Evolutionary conservation across 1,140 invertebrate species (phyloP), one percentile per base, ranked within the genome.

Genomic region (Tetranychus cinnabarinus): DNA sequence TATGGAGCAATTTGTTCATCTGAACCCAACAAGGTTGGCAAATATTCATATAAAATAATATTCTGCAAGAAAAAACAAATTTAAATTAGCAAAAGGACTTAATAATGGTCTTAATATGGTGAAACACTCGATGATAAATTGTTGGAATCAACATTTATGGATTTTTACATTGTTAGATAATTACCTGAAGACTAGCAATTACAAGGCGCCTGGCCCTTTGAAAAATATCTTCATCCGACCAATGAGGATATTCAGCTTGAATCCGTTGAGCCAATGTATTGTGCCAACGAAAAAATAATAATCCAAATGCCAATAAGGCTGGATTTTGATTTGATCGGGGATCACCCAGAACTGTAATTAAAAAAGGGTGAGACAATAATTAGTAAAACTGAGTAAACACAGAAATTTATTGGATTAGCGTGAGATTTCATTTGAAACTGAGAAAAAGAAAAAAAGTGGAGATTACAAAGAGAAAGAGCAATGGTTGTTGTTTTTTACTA

Each of bases 311-410:
- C 6, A 98, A 74, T 61, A 98, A 72, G 0, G 88, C 89, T 0
- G 95, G 95, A 73, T 98, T 97, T 73, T 98, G 93, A 73, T 97
- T 97, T 10, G 87, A 88, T 65, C 93, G 78, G 2, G 90, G 85
- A 76, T 98, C 92, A 10, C 95, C 95, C 13, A 97, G 74, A 63
- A 96, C 93, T 98, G 68, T 31, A 55, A 46, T 46, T 13, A 42
- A 10, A 42, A 10, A 42, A 10, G 10, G 39, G 10, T 6, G 5
- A 10, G 39, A 42, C 5, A 42, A 42, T 42, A 6, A 42, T 42
- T 42, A 42, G 39, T 42, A 42, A 42, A 23, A 23, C 23, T 42
- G 39, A 42, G 5, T 42, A 42, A 42, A 23, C 23, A 23, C 23
- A 23, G 23, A 23, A 23, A 23, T 23, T 23, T 23, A 23, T 23